phyloP scores from a whole-genome alignment of 2,888 invertebrate species.

The Strigamia crassipes region DNA sequence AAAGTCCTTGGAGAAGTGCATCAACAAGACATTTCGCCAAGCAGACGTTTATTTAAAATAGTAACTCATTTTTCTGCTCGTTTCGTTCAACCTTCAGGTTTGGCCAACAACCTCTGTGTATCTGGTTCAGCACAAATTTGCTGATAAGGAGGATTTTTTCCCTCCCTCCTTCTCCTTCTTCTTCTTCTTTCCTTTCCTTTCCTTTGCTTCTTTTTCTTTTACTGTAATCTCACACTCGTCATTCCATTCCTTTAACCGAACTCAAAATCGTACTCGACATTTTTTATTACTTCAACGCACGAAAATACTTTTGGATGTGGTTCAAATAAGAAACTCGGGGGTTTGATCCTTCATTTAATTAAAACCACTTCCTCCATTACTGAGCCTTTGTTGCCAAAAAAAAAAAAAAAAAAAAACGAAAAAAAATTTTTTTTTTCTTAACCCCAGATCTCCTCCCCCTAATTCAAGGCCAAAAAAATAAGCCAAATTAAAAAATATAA shows the following conservation, averaged over 20 bases:
- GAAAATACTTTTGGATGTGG: conserved; percentile 46
- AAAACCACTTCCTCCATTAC: conserved; percentile 43
- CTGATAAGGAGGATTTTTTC: conserved; percentile 1
- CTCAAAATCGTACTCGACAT: conserved; percentile 5
- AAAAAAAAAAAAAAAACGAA: background rate
- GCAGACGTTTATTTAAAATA: background rate
- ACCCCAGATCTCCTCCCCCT: background rate
- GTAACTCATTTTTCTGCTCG: background rate
- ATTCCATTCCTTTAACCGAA: conserved; percentile 20
- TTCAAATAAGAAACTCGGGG: conserved; percentile 37
- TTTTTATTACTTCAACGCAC: conserved; percentile 42
- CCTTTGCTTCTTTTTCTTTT: background rate
- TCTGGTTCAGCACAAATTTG: conserved; percentile 1
- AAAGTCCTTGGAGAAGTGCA: background rate
- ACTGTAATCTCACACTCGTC: background rate
- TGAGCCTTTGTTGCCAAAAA: background rate
- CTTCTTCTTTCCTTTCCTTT: background rate
- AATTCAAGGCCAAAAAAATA: conserved; percentile 1
- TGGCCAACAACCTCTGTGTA: conserved; percentile 14
- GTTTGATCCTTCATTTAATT: conserved; percentile 43
- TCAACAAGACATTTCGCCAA: background rate
- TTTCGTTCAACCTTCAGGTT: background rate
- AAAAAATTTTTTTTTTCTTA: background rate
- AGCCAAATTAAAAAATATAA: background rate
- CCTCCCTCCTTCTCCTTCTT: no score